phyloP scores from a whole-genome alignment of 2,888 invertebrate genomes.

The Acleris laterana region DNA sequence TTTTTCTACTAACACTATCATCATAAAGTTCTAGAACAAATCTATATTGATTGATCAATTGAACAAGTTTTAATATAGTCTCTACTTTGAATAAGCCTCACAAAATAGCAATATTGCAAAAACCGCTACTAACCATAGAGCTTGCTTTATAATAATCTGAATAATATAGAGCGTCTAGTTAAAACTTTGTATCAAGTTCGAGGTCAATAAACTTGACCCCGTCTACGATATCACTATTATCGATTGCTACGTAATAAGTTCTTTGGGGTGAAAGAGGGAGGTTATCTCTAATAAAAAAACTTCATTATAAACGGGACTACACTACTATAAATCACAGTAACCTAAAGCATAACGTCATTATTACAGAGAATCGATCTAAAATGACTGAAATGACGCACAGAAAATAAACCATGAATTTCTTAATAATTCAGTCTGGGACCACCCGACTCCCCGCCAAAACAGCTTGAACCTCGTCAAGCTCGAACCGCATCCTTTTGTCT shows the following conservation, averaged over 20 bases:
- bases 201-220: constrained; percentile 16
- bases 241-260: constrained; percentile 14
- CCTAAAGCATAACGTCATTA: neutral
- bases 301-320: too few relatives aligned
- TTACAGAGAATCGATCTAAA: constrained; percentile 16
- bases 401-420: constrained; percentile 35
- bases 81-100: too few relatives aligned
- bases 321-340: neutral
- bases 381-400: constrained; percentile 27
- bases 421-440: constrained; percentile 34
- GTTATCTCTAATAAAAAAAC: too few relatives aligned
- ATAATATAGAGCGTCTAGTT: neutral
- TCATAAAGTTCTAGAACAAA: too few relatives aligned
- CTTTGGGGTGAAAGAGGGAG: neutral
- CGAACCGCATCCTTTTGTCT: constrained; percentile 14
- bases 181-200: neutral
- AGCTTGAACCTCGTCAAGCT: constrained; percentile 41
- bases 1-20: too few relatives aligned
- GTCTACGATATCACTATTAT: constrained; percentile 16
- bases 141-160: neutral
- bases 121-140: too few relatives aligned
- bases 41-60: too few relatives aligned
- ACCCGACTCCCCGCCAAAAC: constrained; percentile 39
- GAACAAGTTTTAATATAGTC: too few relatives aligned
- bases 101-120: too few relatives aligned